Percentiles rank a stretch among this genome's conserved stretches.
phyloP scores from a whole-genome alignment of 2,888 invertebrate genomes.

The Dromius quadrimaculatus region DNA sequence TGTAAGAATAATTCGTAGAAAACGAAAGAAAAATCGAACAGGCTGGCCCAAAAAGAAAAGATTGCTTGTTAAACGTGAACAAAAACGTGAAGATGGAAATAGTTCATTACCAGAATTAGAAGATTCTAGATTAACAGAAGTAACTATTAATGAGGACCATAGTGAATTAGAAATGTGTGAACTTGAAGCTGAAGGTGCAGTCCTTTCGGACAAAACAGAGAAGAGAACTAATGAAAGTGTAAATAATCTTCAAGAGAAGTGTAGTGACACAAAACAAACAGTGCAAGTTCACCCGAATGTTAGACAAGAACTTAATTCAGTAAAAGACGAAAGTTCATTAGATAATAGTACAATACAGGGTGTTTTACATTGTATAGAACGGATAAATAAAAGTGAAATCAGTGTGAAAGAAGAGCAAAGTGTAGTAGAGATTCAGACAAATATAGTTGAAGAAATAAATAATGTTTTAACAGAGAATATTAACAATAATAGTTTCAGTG shows the following conservation, averaged over 20 bases:
- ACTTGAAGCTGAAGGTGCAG: conserved; percentile 33
- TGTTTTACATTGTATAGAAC: conserved; percentile 38
- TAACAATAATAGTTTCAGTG: conserved; percentile 41
- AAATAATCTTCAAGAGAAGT: conserved; percentile 4
- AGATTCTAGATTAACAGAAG: conserved; percentile 53
- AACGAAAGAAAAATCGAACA: conserved; percentile 80
- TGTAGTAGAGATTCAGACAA: conserved; percentile 10
- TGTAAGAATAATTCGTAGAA: conserved; percentile 62
- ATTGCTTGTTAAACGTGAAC: conserved; percentile 60
- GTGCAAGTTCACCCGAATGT: background rate
- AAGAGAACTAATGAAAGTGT: conserved; percentile 47
- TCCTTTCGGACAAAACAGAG: conserved; percentile 64
- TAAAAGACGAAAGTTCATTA: conserved; percentile 1
- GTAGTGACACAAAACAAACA: conserved; percentile 5
- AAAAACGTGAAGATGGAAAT: conserved; percentile 62
- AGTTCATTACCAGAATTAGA: conserved; percentile 53
- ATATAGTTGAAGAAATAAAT: conserved; percentile 16
- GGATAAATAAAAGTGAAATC: conserved; percentile 10
- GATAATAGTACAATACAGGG: conserved; percentile 37
- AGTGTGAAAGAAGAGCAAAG: conserved; percentile 23
- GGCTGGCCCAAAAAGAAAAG: conserved; percentile 81
- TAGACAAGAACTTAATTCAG: background rate
- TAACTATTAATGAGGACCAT: conserved; percentile 58
- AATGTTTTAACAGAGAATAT: conserved; percentile 35
- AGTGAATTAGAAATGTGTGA: conserved; percentile 55